Conservation (phyloP, 2,888 invertebrate genomes). For the Drosophila mettleri region DNA sequence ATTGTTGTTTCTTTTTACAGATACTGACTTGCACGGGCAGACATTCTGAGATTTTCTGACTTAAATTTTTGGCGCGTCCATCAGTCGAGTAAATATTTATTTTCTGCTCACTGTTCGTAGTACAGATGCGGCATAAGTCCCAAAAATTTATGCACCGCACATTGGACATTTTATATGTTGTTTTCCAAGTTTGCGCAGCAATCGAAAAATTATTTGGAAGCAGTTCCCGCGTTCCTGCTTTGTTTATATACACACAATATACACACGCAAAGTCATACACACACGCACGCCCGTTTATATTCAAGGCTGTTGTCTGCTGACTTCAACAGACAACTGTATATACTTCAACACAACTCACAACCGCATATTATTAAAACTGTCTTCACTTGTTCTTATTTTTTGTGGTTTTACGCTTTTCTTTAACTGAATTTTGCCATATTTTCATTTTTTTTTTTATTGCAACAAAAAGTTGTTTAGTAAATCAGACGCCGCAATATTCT, state of each 20-base stretch:
- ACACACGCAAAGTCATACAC: slow-evolving; percentile 18
- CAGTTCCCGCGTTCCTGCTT: slow-evolving; percentile 49
- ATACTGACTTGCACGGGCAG: slow-evolving; percentile 87
- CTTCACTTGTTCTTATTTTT: background rate
- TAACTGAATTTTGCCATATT: slow-evolving; percentile 8
- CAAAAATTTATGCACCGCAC: slow-evolving; percentile 90
- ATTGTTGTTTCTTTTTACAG: background rate
- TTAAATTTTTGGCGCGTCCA: slow-evolving; percentile 88
- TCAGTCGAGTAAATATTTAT: slow-evolving; percentile 89
- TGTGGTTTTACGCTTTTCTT: slow-evolving; percentile 17
- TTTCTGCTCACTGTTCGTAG: slow-evolving; percentile 87
- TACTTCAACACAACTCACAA: slow-evolving; percentile 7
- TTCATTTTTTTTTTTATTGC: slow-evolving; percentile 37
- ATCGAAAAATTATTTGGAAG: slow-evolving; percentile 9
- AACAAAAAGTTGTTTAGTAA: slow-evolving; percentile 38
- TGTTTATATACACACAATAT: slow-evolving; percentile 57
- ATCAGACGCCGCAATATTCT: slow-evolving; percentile 48
- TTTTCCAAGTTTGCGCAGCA: background rate
- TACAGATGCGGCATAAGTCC: slow-evolving; percentile 90
- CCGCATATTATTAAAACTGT: slow-evolving; percentile 25
- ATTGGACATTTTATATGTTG: slow-evolving; percentile 86
- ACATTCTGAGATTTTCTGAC: slow-evolving; percentile 88
- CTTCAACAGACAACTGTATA: slow-evolving; percentile 23
- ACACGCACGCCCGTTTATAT: slow-evolving; percentile 30
- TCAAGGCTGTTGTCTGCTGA: slow-evolving; percentile 58